Evolutionary conservation across 1,140 invertebrate species (phyloP).

Genomic region (Drosophila baimaii): DNA sequence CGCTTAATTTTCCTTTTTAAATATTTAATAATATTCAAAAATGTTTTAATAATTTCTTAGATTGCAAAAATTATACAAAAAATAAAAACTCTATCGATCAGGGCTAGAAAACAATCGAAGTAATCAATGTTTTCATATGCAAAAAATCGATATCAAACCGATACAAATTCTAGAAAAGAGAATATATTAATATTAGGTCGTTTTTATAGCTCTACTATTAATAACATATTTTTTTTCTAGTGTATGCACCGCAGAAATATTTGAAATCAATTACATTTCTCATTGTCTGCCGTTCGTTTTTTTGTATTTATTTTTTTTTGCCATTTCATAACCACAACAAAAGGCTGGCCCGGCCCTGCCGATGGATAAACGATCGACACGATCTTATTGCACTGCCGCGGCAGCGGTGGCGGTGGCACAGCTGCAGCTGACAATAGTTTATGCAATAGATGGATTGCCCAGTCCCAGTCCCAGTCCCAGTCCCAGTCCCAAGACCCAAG

Average conservation of each 20-base stretch:
- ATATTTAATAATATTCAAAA: too few species aligned
- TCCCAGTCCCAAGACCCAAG: too few species aligned
- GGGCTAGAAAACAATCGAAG: background rate
- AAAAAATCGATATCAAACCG: background rate
- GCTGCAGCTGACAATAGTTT: slow-evolving; percentile 50
- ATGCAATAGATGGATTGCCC: slow-evolving; percentile 46
- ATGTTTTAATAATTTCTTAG: too few species aligned
- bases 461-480: too few species aligned
- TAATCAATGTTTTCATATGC: background rate
- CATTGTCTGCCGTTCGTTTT: slow-evolving; percentile 55
- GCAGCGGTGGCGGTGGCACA: slow-evolving; percentile 13
- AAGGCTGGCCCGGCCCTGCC: slow-evolving; percentile 32
- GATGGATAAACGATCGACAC: slow-evolving; percentile 39
- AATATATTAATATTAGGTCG: too few species aligned
- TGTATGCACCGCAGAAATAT: slow-evolving; percentile 55
- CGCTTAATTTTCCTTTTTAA: too few species aligned
- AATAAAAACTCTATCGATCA: background rate
- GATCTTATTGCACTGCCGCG: slow-evolving; percentile 19
- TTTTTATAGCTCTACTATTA: background rate
- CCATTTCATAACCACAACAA: slow-evolving; percentile 81
- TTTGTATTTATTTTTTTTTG: slow-evolving; percentile 36
- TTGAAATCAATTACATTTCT: slow-evolving; percentile 79
- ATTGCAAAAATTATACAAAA: fast-evolving
- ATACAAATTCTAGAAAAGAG: too few species aligned
- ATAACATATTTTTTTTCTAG: slow-evolving; percentile 11